These are phyloP conservation scores for Calliphora vicina DNA, from an alignment of 1,140 invertebrate species.

Conservation along the genomic window DNA sequence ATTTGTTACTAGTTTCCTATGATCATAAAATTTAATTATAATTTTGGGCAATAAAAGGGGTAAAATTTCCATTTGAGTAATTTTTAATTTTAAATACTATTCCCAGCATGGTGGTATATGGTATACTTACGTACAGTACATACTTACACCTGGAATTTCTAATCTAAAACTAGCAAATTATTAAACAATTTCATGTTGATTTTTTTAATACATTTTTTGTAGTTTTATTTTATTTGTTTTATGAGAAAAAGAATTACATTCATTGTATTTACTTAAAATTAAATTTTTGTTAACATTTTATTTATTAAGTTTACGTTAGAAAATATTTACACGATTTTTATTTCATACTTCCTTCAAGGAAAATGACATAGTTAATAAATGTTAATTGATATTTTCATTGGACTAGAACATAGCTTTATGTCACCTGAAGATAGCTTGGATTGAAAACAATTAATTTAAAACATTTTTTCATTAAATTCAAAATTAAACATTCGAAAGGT, in stretches of 20 bases:
- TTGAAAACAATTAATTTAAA: not conserved
- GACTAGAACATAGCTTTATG: not conserved
- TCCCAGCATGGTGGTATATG: too few relatives aligned
- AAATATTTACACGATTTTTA: not conserved
- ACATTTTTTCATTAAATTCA: not conserved
- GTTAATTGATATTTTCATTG: not conserved
- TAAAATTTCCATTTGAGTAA: too few relatives aligned
- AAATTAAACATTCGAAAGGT: not conserved
- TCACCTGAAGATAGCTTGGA: not conserved
- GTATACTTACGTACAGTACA: too few relatives aligned
- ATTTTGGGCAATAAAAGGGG: too few relatives aligned
- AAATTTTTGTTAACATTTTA: not conserved
- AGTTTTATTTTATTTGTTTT: not conserved
- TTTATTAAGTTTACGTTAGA: not conserved
- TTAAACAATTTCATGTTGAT: too few relatives aligned
- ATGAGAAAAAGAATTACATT: not conserved
- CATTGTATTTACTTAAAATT: not conserved
- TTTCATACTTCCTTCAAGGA: not conserved
- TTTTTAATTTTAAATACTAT: too few relatives aligned
- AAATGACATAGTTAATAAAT: not conserved
- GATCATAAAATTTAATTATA: too few relatives aligned
- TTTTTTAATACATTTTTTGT: not conserved
- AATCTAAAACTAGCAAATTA: too few relatives aligned
- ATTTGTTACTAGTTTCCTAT: too few relatives aligned
- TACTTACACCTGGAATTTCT: too few relatives aligned